Conservation (phyloP, 2,113 vertebrate genomes). For the Nibea albiflora region DNA sequence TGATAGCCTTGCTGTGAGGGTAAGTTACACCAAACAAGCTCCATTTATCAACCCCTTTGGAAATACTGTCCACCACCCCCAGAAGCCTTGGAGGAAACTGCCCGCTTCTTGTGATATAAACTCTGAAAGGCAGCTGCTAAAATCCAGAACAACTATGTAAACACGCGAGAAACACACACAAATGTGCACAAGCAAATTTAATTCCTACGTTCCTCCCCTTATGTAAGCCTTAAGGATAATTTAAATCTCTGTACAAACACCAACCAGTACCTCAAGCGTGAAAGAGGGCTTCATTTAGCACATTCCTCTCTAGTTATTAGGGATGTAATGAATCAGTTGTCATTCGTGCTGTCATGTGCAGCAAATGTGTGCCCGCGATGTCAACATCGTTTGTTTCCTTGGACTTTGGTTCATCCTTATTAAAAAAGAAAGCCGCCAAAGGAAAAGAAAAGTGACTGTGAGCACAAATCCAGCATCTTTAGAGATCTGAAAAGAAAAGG, state of each 20-base stretch:
- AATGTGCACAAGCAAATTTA: conserved; percentile 7
- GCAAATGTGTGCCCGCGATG: neutral
- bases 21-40: conserved; percentile 61
- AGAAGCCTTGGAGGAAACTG: conserved; percentile 27
- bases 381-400: neutral
- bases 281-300: neutral
- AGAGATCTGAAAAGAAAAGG: neutral
- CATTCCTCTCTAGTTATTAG: neutral
- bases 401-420: neutral
- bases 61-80: conserved; percentile 53
- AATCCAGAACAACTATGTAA: conserved; percentile 46
- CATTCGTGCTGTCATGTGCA: neutral
- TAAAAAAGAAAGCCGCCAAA: too few species aligned
- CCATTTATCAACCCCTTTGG: conserved; percentile 58
- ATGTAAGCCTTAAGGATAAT: conserved; percentile 12
- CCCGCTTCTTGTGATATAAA: conserved; percentile 41
- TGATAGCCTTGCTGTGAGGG: conserved; percentile 56
- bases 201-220: conserved; percentile 3
- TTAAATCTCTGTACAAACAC: neutral
- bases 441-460: neutral
- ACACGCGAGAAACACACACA: conserved; percentile 33
- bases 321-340: neutral
- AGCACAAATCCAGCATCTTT: neutral
- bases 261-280: neutral
- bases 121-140: conserved; percentile 13